These are phyloP conservation scores for Drosophila oshimai DNA, from an alignment of 1,140 invertebrate species.

Conservation along the genomic window DNA sequence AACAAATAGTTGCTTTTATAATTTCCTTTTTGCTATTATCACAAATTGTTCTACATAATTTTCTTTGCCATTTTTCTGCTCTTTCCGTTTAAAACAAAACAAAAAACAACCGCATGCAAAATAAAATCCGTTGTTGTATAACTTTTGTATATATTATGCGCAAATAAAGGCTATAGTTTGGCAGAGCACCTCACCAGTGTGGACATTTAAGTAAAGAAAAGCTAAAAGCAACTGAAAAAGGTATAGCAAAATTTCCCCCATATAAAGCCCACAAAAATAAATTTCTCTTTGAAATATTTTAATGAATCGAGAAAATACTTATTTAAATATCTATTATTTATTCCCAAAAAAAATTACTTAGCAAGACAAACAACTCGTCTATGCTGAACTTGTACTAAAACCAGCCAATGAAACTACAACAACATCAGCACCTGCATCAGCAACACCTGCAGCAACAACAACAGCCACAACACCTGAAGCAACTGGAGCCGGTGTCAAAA, in stretches of 20 bases:
- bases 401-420: constrained; percentile 77
- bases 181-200: constrained; percentile 78
- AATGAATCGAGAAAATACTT: background rate
- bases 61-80: constrained; percentile 57
- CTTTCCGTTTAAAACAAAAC: constrained; percentile 32
- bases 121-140: constrained; percentile 39
- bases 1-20: constrained; percentile 17
- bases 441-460: constrained; percentile 51
- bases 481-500: constrained; percentile 76
- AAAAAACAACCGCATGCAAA: constrained; percentile 34
- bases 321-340: background rate
- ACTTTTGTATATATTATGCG: constrained; percentile 40
- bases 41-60: constrained; percentile 27
- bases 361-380: constrained; percentile 84
- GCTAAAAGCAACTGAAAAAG: constrained; percentile 24
- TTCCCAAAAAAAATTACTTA: constrained; percentile 12
- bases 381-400: constrained; percentile 85
- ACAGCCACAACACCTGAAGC: constrained; percentile 26
- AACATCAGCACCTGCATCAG: constrained; percentile 73
- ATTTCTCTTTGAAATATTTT: background rate
- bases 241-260: constrained; percentile 46
- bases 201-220: constrained; percentile 75
- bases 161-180: constrained; percentile 75
- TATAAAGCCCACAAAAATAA: background rate
- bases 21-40: constrained; percentile 48